phyloP scores from a whole-genome alignment of 2,888 invertebrate species.

The Phalangium opilio region DNA sequence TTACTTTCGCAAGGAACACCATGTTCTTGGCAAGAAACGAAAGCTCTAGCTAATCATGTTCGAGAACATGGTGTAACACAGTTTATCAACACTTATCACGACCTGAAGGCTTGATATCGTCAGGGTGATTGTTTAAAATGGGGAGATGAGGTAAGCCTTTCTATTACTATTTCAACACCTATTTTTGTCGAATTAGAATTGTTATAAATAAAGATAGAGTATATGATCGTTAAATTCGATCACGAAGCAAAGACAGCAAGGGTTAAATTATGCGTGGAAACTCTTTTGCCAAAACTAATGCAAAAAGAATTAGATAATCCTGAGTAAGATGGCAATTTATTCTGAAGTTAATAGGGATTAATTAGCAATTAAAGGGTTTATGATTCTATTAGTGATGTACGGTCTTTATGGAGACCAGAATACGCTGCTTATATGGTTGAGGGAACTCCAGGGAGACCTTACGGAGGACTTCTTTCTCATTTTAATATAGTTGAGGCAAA shows the following conservation, averaged over 20 bases:
- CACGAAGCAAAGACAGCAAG: constrained; percentile 64
- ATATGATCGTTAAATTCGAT: constrained; percentile 88
- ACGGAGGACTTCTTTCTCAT: constrained; percentile 84
- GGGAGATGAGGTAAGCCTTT: constrained; percentile 88
- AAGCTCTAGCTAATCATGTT: constrained; percentile 74
- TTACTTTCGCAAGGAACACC: constrained; percentile 87
- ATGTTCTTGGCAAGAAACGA: constrained; percentile 87
- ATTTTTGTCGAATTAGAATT: no score
- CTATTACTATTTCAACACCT: no score
- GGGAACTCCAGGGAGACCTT: constrained; percentile 78
- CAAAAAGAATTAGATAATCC: constrained; percentile 50
- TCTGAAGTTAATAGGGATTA: no score
- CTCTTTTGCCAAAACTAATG: constrained; percentile 60
- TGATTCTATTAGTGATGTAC: constrained; percentile 53
- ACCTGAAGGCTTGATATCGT: constrained; percentile 67
- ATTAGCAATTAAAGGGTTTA: no score
- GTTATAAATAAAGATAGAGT: constrained; percentile 82
- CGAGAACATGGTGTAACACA: constrained; percentile 86
- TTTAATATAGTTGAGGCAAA: constrained; percentile 96
- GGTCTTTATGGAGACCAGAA: constrained; percentile 86
- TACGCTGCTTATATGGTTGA: constrained; percentile 98
- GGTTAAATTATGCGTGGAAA: constrained; percentile 68
- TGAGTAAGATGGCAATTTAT: constrained; percentile 17
- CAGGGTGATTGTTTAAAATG: constrained; percentile 82
- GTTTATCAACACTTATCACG: constrained; percentile 84